phyloP scores from a whole-genome alignment of 2,113 vertebrate genomes.

The Paracanthobrama guichenoti region DNA sequence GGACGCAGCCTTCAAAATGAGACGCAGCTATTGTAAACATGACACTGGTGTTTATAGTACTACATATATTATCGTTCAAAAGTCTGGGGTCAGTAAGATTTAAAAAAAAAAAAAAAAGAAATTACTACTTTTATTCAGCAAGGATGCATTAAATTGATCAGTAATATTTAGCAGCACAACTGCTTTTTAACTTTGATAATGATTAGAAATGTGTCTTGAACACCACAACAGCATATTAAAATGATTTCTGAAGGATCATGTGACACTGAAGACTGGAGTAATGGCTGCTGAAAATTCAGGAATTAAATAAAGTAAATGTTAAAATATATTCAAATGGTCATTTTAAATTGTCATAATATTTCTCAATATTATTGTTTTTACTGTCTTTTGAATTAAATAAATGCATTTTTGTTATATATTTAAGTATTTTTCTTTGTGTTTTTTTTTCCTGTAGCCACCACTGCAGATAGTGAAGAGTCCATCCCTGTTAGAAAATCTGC shows the following conservation, averaged over 20 bases:
- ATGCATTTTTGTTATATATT: constrained; percentile 7
- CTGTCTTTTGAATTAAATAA: background rate
- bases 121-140: too few relatives aligned
- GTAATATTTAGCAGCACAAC: background rate
- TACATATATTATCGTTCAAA: too few relatives aligned
- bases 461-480: constrained; percentile 35
- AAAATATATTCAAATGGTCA: background rate
- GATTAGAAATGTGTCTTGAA: background rate
- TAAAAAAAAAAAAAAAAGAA: too few relatives aligned
- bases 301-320: background rate
- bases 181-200: background rate
- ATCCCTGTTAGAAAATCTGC: constrained; percentile 27
- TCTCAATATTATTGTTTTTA: background rate
- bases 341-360: background rate
- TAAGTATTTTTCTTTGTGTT: background rate
- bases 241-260: background rate
- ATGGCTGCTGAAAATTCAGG: background rate
- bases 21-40: background rate
- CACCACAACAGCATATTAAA: background rate
- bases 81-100: too few relatives aligned
- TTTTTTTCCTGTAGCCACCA: constrained; percentile 37
- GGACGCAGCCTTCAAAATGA: too few relatives aligned
- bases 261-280: background rate
- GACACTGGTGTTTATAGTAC: background rate
- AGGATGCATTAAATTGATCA: too few relatives aligned